These are phyloP conservation scores for Arizona elegans DNA, from an alignment of 2,113 vertebrate genomes.

Conservation along the genomic window DNA sequence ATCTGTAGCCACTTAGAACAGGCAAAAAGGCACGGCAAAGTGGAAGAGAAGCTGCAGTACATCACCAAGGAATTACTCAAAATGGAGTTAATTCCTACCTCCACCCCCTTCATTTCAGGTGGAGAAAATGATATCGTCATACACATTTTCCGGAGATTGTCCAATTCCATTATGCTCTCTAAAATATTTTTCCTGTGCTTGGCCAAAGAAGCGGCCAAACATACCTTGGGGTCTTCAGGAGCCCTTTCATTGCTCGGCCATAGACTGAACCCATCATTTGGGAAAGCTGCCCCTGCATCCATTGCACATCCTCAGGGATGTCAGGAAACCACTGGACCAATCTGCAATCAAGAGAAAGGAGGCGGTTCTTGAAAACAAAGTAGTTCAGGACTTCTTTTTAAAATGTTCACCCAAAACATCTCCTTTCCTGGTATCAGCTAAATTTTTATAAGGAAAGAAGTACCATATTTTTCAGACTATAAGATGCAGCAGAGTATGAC, in stretches of 20 bases:
- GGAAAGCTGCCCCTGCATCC: constrained; percentile 73
- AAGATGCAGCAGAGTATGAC: no score
- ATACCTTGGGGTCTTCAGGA: constrained; percentile 56
- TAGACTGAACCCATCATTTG: constrained; percentile 74
- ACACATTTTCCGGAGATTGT: no score
- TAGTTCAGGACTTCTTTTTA: background rate
- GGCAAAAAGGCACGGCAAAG: no score
- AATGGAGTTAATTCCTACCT: no score
- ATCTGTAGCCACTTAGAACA: no score
- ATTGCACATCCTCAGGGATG: constrained; percentile 79
- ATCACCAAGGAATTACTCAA: no score
- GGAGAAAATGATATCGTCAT: no score
- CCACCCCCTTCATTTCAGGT: no score
- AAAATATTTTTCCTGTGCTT: background rate
- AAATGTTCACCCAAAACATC: background rate
- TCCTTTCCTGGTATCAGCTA: background rate
- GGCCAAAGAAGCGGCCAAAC: background rate
- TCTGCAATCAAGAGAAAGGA: constrained; percentile 56
- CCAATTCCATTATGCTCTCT: no score
- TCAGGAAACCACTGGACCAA: constrained; percentile 88
- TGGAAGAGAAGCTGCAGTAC: no score
- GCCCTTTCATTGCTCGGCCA: constrained; percentile 68
- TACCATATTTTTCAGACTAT: no score
- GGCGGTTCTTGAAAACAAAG: background rate
- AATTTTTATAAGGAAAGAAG: background rate